phyloP scores from a whole-genome alignment of 2,888 invertebrate species.

The Alsophila aescularia region DNA sequence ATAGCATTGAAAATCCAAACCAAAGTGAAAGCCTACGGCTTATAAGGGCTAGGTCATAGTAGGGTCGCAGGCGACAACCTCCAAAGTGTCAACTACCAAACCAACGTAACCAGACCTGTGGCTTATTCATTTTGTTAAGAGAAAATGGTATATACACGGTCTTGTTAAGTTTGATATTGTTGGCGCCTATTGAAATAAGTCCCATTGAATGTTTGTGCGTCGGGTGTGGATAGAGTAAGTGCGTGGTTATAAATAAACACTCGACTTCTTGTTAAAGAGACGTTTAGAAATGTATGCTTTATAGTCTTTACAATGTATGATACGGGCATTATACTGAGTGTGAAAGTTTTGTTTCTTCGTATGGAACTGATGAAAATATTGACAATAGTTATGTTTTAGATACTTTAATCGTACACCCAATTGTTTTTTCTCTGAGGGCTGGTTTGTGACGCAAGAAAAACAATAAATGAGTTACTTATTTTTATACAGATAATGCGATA shows the following conservation, averaged over 20 bases:
- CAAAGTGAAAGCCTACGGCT: slow-evolving; percentile 46
- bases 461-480: no score
- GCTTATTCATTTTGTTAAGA: slow-evolving; percentile 26
- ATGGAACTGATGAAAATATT: background rate
- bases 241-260: slow-evolving; percentile 18
- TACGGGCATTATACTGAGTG: background rate
- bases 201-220: slow-evolving; percentile 40
- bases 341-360: background rate
- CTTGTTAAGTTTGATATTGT: slow-evolving; percentile 21
- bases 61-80: slow-evolving; percentile 42
- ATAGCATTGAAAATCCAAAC: slow-evolving; percentile 32
- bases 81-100: slow-evolving; percentile 37
- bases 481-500: no score
- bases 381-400: background rate
- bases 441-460: no score
- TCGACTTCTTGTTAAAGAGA: slow-evolving; percentile 8
- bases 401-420: no score
- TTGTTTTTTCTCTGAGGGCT: no score
- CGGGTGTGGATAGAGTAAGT: slow-evolving; percentile 16
- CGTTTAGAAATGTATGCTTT: slow-evolving; percentile 9
- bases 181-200: slow-evolving; percentile 44
- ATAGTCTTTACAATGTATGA: slow-evolving; percentile 6
- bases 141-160: slow-evolving; percentile 18
- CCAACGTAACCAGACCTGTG: slow-evolving; percentile 36
- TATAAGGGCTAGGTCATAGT: slow-evolving; percentile 43